Conservation (phyloP, 2,797 vertebrate genomes). For the Schizothorax lantsangensis region DNA sequence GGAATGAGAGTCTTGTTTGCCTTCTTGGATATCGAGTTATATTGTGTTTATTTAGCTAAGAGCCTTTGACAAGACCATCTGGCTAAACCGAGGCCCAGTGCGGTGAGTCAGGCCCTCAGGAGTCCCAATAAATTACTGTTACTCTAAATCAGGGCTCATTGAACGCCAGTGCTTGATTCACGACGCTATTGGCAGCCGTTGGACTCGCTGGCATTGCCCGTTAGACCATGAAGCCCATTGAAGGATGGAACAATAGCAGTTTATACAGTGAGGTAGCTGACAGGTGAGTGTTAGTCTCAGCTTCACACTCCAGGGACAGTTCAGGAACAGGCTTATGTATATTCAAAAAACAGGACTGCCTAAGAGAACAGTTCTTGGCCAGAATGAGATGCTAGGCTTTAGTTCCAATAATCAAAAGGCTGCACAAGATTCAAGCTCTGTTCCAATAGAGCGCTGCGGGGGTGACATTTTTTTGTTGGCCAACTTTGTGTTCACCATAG, state of each 20-base stretch:
- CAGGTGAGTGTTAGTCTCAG: background rate
- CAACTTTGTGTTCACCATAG: background rate
- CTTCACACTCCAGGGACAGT: background rate
- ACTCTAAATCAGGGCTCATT: conserved; percentile 38
- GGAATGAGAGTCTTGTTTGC: conserved; percentile 24
- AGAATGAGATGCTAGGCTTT: background rate
- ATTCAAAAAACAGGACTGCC: background rate
- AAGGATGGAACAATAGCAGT: conserved; percentile 9
- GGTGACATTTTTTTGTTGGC: background rate
- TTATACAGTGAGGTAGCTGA: background rate
- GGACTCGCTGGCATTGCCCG: conserved; percentile 15
- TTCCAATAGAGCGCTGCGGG: background rate
- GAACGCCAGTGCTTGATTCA: conserved; percentile 9
- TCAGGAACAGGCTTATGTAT: background rate
- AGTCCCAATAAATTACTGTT: conserved; percentile 38
- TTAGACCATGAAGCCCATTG: conserved; percentile 2
- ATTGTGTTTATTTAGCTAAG: conserved; percentile 46
- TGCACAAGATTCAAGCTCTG: background rate
- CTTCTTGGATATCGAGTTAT: conserved; percentile 32
- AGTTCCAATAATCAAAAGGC: background rate
- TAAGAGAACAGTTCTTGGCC: background rate
- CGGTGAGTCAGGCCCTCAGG: conserved; percentile 26
- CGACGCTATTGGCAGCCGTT: background rate
- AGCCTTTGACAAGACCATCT: conserved; percentile 46
- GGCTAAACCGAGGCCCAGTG: conserved; percentile 7